A percentile compares a stretch with the other conserved stretches of the same genome.
Evolutionary conservation across 92 coral and sea anemone species (phyloP).

Genomic region (Muricea muricata): DNA sequence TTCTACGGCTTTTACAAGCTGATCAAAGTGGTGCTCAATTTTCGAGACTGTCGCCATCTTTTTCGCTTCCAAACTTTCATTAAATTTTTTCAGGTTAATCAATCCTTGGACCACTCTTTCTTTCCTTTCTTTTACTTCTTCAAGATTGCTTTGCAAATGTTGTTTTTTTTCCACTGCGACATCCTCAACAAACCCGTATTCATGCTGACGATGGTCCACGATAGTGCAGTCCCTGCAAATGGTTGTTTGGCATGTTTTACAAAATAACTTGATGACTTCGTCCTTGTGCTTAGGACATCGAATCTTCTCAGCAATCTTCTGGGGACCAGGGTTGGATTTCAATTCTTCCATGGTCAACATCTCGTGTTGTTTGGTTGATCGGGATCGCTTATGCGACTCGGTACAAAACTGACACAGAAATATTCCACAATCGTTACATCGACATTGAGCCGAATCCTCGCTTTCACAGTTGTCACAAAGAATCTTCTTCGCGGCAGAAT

Average conservation of each 20-base stretch:
- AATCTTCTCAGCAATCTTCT: slow-evolving; percentile 58
- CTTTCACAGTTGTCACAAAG: slow-evolving; percentile 75
- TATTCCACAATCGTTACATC: slow-evolving; percentile 65
- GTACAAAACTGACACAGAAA: slow-evolving; percentile 56
- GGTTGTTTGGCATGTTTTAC: slow-evolving; percentile 65
- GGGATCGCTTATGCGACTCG: slow-evolving; percentile 22
- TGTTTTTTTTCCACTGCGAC: slow-evolving; percentile 58
- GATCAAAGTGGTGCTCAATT: slow-evolving; percentile 49
- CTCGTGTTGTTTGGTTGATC: slow-evolving; percentile 29
- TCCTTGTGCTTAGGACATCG: slow-evolving; percentile 72
- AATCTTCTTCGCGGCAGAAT: neutral
- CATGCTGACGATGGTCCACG: slow-evolving; percentile 73
- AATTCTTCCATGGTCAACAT: slow-evolving; percentile 11
- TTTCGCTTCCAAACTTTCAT: slow-evolving; percentile 20
- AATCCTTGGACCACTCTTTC: slow-evolving; percentile 31
- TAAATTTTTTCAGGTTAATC: slow-evolving; percentile 22
- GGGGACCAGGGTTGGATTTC: slow-evolving; percentile 40
- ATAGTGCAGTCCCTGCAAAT: slow-evolving; percentile 76
- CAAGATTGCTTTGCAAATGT: slow-evolving; percentile 23
- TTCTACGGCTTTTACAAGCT: slow-evolving; percentile 44
- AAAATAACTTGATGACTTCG: slow-evolving; percentile 69
- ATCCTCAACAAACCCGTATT: slow-evolving; percentile 64
- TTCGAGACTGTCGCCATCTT: slow-evolving; percentile 26
- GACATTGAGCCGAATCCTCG: slow-evolving; percentile 50
- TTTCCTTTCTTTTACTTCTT: slow-evolving; percentile 28